phyloP scores from a whole-genome alignment of 2,888 invertebrate genomes.

The Nymphalis urticae region DNA sequence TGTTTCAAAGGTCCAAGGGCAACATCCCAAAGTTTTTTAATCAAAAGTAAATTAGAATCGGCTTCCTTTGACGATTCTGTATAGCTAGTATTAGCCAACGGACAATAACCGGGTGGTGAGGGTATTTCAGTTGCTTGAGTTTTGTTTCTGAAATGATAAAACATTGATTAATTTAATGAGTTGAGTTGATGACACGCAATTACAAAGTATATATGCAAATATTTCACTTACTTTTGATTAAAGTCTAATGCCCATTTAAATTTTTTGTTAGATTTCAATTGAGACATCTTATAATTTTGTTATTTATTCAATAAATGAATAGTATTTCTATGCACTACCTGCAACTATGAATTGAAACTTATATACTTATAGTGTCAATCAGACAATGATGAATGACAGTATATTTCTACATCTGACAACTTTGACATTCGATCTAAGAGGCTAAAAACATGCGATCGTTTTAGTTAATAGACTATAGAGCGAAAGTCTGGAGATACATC shows the following conservation, averaged over 20 bases:
- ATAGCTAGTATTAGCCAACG: constrained; percentile 86
- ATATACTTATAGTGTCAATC: not conserved
- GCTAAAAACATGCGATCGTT: no score
- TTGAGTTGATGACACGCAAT: not conserved
- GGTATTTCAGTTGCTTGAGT: constrained; percentile 80
- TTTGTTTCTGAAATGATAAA: constrained; percentile 53
- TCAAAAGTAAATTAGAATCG: constrained; percentile 87
- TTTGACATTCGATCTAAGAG: no score
- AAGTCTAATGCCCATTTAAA: constrained; percentile 85
- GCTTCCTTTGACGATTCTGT: constrained; percentile 91
- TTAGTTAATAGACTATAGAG: no score
- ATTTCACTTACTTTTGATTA: constrained; percentile 76
- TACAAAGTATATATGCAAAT: constrained; percentile 8
- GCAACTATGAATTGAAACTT: not conserved
- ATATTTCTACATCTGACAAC: no score
- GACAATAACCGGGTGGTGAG: constrained; percentile 92
- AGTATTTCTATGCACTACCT: not conserved
- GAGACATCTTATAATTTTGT: constrained; percentile 55
- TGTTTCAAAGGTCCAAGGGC: constrained; percentile 97
- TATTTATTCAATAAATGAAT: not conserved
- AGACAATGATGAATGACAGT: not conserved
- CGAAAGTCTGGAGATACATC: no score
- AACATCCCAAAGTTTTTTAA: constrained; percentile 98
- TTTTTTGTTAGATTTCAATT: constrained; percentile 73
- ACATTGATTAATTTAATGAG: constrained; percentile 4